These are phyloP conservation scores for Psittacula echo DNA, from an alignment of 2,797 vertebrate genomes.

Conservation along the genomic window DNA sequence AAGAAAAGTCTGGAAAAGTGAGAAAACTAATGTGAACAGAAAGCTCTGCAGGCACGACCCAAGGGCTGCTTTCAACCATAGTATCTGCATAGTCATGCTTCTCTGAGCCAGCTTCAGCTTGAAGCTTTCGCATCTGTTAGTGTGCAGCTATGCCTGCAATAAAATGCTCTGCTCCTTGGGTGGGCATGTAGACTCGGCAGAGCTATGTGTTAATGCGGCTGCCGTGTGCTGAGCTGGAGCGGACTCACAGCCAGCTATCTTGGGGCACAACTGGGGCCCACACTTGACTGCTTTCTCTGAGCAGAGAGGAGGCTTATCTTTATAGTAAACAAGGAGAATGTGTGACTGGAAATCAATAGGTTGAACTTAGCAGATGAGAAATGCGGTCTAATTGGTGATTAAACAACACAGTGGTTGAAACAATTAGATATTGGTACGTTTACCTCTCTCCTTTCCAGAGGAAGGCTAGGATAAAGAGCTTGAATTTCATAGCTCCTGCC, in stretches of 20 bases:
- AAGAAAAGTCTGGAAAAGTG: constrained; percentile 39
- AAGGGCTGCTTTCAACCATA: not conserved
- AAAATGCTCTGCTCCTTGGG: not conserved
- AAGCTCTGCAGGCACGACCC: constrained; percentile 18
- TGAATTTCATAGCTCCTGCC: not conserved
- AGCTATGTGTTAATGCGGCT: not conserved
- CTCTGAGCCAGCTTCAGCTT: not conserved
- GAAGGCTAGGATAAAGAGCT: not conserved
- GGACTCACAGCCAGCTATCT: not conserved
- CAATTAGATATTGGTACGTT: not conserved
- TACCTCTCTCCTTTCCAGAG: not conserved
- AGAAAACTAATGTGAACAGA: not conserved
- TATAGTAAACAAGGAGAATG: not conserved
- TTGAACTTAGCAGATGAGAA: constrained; percentile 44
- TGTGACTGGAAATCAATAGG: constrained; percentile 25
- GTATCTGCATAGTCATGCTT: constrained; percentile 22
- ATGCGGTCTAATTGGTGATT: constrained; percentile 54
- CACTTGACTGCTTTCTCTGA: not conserved
- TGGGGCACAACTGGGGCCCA: not conserved
- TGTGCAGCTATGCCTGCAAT: not conserved
- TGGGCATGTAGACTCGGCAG: not conserved
- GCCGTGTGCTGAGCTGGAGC: not conserved
- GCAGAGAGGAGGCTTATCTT: not conserved
- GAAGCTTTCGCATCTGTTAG: not conserved
- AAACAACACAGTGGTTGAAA: not conserved